Base-by-base conservation (phyloP, 2,888 invertebrate species). In the Galeruca laticollis region DNA sequence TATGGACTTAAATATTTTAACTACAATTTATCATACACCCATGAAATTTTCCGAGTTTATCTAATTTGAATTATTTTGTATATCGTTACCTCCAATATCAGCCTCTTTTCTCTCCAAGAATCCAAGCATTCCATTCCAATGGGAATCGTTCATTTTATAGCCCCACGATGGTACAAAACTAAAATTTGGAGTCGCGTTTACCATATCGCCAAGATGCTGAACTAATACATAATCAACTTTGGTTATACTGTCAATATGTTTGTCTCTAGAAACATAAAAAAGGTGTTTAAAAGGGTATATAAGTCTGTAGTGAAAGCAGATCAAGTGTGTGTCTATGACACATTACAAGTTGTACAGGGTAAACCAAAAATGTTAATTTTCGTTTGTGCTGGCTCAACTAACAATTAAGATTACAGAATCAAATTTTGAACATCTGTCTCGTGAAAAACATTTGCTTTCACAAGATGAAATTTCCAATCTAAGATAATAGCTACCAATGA, bases 71-170 rank as follows among this genome's bases (percentile, higher is more conserved):
- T 35, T n/a, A 2, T 13, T 21, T 15, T 37, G 63, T n/a, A n/a
- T n/a, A n/a, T n/a, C n/a, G n/a, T n/a, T 78, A 88, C 89, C 90
- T 84, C 90, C 91, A 72, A 91, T 87, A 75, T 91, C 91, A 6
- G 89, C 89, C 81, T 89, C 87, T 52, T 87, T 86, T 69, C 88
- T 84, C 0, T 87, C 86, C 72, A 91, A 82, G 78, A 88, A 87
- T 0, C 91, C 91, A 69, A 90, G 89, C 90, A 91, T 89, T 21
- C 91, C 91, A 77, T 86, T 91, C 90, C 91, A 91, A 67, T 81
- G 70, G 2, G 88, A 86, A 1, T 88, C 86, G 72, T 89, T 88
- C 54, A 87, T 82, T 74, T 84, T 81, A 76, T 91, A 91, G 1
- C 91, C 91, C 91, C 91, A 91, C 0, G 90, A 88, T 52, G 86